phyloP scores from a whole-genome alignment of 2,888 invertebrate species.

The Drosophila pseudotalamancana region DNA sequence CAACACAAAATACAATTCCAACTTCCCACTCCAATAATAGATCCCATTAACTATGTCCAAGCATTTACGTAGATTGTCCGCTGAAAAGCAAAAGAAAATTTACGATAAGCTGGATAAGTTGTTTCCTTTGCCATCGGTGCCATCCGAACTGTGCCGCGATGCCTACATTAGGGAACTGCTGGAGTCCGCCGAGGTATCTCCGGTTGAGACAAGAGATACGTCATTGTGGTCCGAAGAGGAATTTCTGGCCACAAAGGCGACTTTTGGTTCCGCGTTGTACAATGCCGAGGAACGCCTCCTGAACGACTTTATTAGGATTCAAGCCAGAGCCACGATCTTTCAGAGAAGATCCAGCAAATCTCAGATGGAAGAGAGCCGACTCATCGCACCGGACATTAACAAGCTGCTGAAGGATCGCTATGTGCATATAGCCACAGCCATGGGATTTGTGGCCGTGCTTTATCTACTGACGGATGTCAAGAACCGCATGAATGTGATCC shows the following conservation, averaged over 20 bases:
- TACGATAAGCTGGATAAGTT: neutral
- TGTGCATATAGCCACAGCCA: conserved; percentile 18
- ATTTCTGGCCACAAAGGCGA: neutral
- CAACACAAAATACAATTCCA: neutral
- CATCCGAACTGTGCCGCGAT: conserved; percentile 31
- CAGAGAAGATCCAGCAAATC: neutral
- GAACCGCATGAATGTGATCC: conserved; percentile 8
- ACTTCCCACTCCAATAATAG: too few relatives aligned
- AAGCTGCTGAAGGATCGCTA: conserved; percentile 35
- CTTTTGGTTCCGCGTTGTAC: neutral
- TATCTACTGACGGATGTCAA: conserved; percentile 35
- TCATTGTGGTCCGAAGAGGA: too few relatives aligned
- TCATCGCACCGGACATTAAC: neutral
- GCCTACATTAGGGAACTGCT: conserved; percentile 8
- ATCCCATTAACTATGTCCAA: neutral
- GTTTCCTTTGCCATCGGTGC: conserved; percentile 12
- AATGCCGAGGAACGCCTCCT: neutral
- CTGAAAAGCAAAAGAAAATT: neutral
- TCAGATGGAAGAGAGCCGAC: accelerated
- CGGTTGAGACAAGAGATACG: too few relatives aligned
- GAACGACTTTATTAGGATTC: neutral
- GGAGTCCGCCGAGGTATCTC: too few relatives aligned
- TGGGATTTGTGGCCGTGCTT: conserved; percentile 30
- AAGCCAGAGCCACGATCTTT: neutral
- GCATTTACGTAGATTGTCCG: too few relatives aligned